These are phyloP conservation scores for Mionectes olivaceus DNA, from an alignment of 2,797 vertebrate species.

Conservation along the genomic window DNA sequence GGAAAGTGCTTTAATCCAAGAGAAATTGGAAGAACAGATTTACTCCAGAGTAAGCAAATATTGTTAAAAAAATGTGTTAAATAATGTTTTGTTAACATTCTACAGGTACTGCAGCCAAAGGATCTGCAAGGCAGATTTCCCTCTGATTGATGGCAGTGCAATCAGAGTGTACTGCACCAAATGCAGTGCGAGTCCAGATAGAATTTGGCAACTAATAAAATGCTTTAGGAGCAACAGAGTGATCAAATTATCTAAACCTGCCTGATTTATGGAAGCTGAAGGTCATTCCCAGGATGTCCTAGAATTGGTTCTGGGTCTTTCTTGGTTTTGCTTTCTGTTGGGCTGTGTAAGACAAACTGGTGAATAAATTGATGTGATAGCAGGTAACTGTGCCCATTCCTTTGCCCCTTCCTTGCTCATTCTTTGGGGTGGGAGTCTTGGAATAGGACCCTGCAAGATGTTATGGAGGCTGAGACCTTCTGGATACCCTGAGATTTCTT, in stretches of 20 bases:
- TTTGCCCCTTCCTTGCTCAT: not conserved
- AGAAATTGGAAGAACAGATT: slow-evolving; percentile 34
- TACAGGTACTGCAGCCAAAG: not conserved
- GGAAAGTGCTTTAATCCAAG: slow-evolving; percentile 27
- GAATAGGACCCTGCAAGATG: not conserved
- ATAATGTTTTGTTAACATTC: not conserved
- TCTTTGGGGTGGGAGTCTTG: not conserved
- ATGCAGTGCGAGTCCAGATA: not conserved
- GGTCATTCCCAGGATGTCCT: not conserved
- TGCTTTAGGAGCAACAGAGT: not conserved
- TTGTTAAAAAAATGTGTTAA: not conserved
- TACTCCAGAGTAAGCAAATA: slow-evolving; percentile 51
- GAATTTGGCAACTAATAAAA: not conserved
- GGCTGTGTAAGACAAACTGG: not conserved
- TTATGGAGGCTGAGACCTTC: not conserved
- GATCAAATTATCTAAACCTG: not conserved
- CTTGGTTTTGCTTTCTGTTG: not conserved
- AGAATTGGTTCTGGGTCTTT: not conserved
- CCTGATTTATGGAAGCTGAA: not conserved
- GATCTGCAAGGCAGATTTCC: not conserved
- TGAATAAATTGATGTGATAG: not conserved
- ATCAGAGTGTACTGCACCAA: not conserved
- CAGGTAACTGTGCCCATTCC: not conserved
- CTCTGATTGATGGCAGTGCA: not conserved
- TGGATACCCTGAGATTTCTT: not conserved